Evolutionary conservation across 1,140 invertebrate species (phyloP), one percentile per base, ranked within the genome.

Genomic region (Saccostrea cuccullata): DNA sequence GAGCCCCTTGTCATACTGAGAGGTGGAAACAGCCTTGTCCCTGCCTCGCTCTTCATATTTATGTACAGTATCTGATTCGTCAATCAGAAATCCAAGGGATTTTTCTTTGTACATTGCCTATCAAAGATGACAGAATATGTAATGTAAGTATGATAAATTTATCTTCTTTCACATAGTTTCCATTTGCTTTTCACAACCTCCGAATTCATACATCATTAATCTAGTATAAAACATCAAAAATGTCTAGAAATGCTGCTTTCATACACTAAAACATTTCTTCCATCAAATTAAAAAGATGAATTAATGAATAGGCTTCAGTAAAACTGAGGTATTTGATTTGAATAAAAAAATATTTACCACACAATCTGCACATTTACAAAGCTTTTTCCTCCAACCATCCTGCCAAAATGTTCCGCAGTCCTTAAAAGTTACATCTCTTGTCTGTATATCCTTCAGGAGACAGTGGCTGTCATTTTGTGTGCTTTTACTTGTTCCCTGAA

Each of bases 1-100:
- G 93, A 98, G 96, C 70, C 97, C 97, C 93, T 96, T 96, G 92
- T 98, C 97, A 93, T 98, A 97, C 84, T 96, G 96, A 5, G 92
- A 92, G n/a, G 92, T 92, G 20, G 86, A 89, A 0, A 70, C 55
- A 55, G 85, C 55, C 85, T 86, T 93, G 20, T 83, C 58, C 82
- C 94, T 93, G 0, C 95, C 95, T 90, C 97, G 96, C 92, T 97
- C 97, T 95, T 99, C 98, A 95, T 99, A 99, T 0, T 96, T 96
- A 88, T 96, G 96, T 0, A 98, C 97, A 36, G 97, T 98, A 92
- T 99, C 98, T 90, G 97, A 96, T 15, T 96, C 95, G 95, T 99
- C 98, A 9, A 97, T 94, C 58, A 99, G 94, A 95, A 97, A 99
- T 73, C 89, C 88, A 47, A 95, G 90, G 8, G 88, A 84, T 40